Evolutionary conservation across 2,113 vertebrate genomes (phyloP), one percentile per base, ranked within the genome.

Genomic region (Speoplatyrhinus poulsoni): DNA sequence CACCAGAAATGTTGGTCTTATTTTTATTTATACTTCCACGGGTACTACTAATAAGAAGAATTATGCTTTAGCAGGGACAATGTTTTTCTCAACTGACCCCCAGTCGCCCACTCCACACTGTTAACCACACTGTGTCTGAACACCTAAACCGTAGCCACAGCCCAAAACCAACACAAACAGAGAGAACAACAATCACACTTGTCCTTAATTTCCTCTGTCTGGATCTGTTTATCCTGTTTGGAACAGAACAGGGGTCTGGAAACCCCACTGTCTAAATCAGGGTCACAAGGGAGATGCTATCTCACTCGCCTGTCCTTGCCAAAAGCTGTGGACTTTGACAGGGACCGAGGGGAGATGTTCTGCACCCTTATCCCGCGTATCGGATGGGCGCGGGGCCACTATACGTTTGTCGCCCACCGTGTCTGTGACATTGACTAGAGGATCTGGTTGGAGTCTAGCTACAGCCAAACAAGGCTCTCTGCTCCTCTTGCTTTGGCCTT

Each of bases 131-230:
- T 46, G 63, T 61, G 50, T 41, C 62, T 59, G 48, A 72, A 79
- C 70, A 64, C 65, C 59, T 69, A 72, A n/a, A 26, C 26, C 26
- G 26, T 26, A 26, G 26, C 26, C 26, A 26, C 26, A 26, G 26
- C 26, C 26, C 26, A 26, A 26, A 26, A 26, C 65, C 73, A 74
- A 76, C 48, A 77, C 60, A 72, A 85, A 26, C 26, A 0, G 36
- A 41, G 36, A 70, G 60, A 82, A 61, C 76, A 80, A 82, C 72
- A 71, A 65, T 26, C 47, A 11, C 49, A 77, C 74, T 74, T 55
- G 80, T 65, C 68, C 71, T 79, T 72, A 60, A 84, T 79, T 82
- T 84, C 82, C 75, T 79, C 57, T 71, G 60, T 76, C 75, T 70
- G 53, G 55, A 63, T 62, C 77, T 68, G 70, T 52, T 26, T 26